Base-by-base conservation (phyloP, 1,140 invertebrate species). In the Apolygus lucorum region DNA sequence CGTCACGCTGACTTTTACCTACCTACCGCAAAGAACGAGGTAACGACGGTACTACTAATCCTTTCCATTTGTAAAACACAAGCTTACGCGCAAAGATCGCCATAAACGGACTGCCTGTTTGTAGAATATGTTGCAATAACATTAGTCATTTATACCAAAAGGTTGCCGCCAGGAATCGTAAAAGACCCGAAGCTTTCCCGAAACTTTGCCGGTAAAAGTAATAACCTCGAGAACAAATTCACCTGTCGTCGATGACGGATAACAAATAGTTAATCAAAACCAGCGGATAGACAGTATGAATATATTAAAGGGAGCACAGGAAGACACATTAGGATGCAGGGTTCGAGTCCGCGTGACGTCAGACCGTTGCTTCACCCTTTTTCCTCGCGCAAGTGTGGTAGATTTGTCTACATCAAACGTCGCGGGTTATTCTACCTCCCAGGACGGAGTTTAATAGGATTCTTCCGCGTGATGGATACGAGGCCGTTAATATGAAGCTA, bases 331-430 rank as follows among this genome's bases (percentile, higher is more conserved):
- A 59, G 54, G 54, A 59, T 59, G 11, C 54, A 59, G 54, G 22
- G 54, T 59, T 59, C n/a, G 54, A 59, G 22, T 21, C 54, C 22
- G 2, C 11, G 54, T 59, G 54, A 59, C 54, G 54, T 59, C 54
- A 59, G 54, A 17, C 17, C 17, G 54, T 59, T 59, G 22, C 54
- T 59, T 59, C 54, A 59, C 54, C 54, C 54, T 42, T 42, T 42
- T n/a, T n/a, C n/a, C 34, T 13, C 54, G 54, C 54, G 22, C 54
- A 17, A 13, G 13, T 59, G 22, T 17, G 22, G 11, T 14, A 59
- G 54, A 59, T 59, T 59, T 59, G 54, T 59, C 54, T 59, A 59
- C 54, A 59, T 59, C 54, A 59, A n/a, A 59, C 54, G 54, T 17
- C 54, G 4, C 22, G 54, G 22, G 22, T 13, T 59, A 4, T 59